Evolutionary conservation across 2,113 vertebrate genomes (phyloP), one percentile per base, ranked within the genome.

Genomic region (Pachypanchax playfairii): DNA sequence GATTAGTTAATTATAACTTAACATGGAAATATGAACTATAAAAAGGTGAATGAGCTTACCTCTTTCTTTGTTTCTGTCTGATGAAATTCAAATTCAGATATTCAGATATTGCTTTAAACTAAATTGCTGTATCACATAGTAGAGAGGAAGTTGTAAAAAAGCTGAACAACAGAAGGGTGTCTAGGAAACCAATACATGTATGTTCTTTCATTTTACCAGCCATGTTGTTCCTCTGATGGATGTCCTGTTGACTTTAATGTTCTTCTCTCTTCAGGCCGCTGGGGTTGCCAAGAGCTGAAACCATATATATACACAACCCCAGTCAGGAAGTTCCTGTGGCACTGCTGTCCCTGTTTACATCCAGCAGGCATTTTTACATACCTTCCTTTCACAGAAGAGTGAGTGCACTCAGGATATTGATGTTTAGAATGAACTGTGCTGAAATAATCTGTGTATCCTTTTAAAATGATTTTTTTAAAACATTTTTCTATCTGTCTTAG

Each of bases 311-410:
- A 64, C 94, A 95, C 85, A 99, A 99, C 86, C 96, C 96, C 70
- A 98, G 93, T 77, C 92, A 92, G 87, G 96, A 98, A 44, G 93
- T 92, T 62, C 93, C 96, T 81, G 92, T 99, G 64, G 94, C 94
- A 70, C 92, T 98, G 90, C 93, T 94, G 83, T 98, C 97, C 20
- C 91, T 97, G 93, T 95, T 96, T 93, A 94, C 95, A 88, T 91
- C 94, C 83, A 94, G 93, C 87, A 93, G 92, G 79, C 94, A 98
- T 92, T 98, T 99, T 92, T 94, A 98, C 84, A 93, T 95, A 90
- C 96, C 95, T 91, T 93, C 95, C 80, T 92, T 94, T 84, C 93
- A 95, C 86, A 94, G 91, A 94, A 93, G 93, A 93, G 97, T 98
- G 82, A 95, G 95, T 85, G 11, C 38, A 4, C 29, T 22, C 25